Percentiles rank a stretch among this genome's conserved stretches.
These are phyloP conservation scores for Halcyon badia DNA, from an alignment of 2,797 vertebrate species.

Conservation along the genomic window DNA sequence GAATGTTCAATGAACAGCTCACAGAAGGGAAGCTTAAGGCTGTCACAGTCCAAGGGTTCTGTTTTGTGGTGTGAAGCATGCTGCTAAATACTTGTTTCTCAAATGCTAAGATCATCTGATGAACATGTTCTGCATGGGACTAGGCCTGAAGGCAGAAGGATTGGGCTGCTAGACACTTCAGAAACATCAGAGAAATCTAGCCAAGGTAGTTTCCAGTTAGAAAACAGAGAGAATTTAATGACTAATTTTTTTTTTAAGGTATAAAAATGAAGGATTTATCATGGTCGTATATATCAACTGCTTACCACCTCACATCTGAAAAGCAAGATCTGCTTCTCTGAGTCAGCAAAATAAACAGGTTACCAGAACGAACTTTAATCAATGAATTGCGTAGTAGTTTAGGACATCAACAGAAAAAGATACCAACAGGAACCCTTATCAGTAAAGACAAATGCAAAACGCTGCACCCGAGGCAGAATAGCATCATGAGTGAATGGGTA, in stretches of 20 bases:
- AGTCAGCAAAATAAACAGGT: not conserved
- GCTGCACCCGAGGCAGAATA: not conserved
- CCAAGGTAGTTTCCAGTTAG: not conserved
- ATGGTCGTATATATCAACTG: not conserved
- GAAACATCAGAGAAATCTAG: not conserved
- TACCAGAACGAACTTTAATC: not conserved
- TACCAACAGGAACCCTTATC: not conserved
- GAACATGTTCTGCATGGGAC: not conserved
- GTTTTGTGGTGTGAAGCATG: not conserved
- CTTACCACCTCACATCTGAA: not conserved
- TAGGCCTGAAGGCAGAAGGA: not conserved
- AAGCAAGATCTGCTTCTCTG: not conserved
- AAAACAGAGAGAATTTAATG: not conserved
- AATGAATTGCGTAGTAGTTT: not conserved
- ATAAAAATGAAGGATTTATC: not conserved
- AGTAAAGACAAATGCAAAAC: not conserved
- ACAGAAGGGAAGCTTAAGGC: not conserved
- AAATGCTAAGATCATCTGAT: not conserved
- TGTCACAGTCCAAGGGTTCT: not conserved
- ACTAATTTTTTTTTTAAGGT: not conserved
- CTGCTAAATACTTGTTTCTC: not conserved
- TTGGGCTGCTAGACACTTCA: not conserved
- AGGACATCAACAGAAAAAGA: not conserved
- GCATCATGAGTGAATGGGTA: not conserved
- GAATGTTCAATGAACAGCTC: not conserved